Conservation (phyloP, 2,113 vertebrate genomes). For the Spermophilus dauricus region DNA sequence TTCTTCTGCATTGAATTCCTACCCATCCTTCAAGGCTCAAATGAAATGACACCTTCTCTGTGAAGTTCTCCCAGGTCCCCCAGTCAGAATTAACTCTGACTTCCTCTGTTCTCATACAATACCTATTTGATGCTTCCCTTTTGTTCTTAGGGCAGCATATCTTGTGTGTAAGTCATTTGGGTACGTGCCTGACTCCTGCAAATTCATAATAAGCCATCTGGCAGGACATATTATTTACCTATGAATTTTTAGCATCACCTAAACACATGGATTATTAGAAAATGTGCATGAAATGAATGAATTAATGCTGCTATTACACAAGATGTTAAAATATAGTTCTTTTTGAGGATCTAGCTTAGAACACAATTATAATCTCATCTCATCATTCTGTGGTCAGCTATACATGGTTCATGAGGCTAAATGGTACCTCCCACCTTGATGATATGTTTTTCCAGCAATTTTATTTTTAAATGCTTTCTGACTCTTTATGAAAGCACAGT, state of each 20-base stretch:
- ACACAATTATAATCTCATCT: neutral
- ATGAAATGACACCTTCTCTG: neutral
- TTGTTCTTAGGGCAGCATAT: neutral
- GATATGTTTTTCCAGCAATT: neutral
- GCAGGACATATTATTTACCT: neutral
- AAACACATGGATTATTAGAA: neutral
- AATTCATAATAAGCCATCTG: neutral
- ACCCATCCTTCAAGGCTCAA: neutral
- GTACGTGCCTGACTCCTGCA: neutral
- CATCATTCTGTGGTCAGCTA: neutral
- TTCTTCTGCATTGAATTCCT: conserved; percentile 1
- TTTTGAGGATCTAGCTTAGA: neutral
- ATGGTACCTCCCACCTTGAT: neutral
- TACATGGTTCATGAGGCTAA: neutral
- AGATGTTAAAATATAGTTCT: neutral
- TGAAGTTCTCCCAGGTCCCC: neutral
- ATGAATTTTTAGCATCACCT: neutral
- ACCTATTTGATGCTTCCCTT: neutral
- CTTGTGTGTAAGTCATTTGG: neutral
- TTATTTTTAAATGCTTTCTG: conserved; percentile 13
- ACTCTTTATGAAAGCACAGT: neutral
- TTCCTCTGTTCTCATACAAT: neutral
- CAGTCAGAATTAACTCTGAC: neutral
- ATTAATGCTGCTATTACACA: neutral
- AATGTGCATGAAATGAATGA: neutral